Conservation (phyloP, 2,888 invertebrate genomes). For the Archips crataeganus region DNA sequence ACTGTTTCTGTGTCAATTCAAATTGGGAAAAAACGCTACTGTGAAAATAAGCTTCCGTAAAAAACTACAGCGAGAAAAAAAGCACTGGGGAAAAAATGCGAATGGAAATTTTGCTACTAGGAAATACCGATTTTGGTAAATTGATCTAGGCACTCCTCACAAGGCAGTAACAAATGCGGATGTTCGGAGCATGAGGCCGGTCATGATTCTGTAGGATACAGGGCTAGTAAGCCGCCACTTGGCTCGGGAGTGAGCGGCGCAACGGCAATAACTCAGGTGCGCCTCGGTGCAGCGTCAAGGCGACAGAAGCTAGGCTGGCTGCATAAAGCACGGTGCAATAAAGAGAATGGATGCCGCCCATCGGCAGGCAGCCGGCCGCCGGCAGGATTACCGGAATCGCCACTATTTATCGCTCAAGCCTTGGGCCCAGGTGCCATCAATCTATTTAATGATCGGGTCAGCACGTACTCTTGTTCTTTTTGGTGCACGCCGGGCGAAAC, state of each 20-base stretch:
- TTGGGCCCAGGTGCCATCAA: constrained; percentile 85
- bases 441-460: constrained; percentile 86
- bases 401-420: constrained; percentile 85
- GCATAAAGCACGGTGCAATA: constrained; percentile 85
- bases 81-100: too few species aligned
- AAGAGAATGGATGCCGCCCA: constrained; percentile 86
- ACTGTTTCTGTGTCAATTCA: too few species aligned
- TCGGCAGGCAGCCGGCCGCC: constrained; percentile 77
- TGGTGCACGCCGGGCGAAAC: constrained; percentile 67
- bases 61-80: too few species aligned
- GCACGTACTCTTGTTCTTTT: constrained; percentile 83
- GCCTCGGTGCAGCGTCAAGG: constrained; percentile 75
- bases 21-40: too few species aligned
- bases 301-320: constrained; percentile 68
- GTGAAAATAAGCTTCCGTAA: too few species aligned
- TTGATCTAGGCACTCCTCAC: background rate
- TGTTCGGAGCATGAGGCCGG: constrained; percentile 20
- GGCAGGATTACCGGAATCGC: constrained; percentile 84
- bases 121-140: too few species aligned
- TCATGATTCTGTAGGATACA: constrained; percentile 35
- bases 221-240: constrained; percentile 47
- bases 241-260: constrained; percentile 49
- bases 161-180: constrained; percentile 15
- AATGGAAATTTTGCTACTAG: too few species aligned
- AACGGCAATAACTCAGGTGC: constrained; percentile 75